These are phyloP conservation scores for Digitonthophagus gazella DNA, from an alignment of 2,888 invertebrate genomes.

Conservation along the genomic window DNA sequence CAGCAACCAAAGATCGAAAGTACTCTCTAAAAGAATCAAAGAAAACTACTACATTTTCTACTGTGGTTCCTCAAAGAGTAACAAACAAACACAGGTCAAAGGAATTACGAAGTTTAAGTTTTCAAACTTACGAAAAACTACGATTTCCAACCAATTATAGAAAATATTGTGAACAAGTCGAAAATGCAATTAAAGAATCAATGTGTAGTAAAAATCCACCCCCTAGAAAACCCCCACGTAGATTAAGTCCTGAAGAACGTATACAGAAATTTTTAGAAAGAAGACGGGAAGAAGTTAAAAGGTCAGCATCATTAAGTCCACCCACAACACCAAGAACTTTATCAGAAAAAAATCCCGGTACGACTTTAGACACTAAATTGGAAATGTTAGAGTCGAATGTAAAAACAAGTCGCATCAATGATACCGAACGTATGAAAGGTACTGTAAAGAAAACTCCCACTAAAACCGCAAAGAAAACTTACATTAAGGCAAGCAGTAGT, in stretches of 20 bases:
- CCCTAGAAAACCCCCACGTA: neutral
- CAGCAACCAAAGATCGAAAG: too few species aligned
- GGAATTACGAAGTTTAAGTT: too few species aligned
- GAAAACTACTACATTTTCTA: too few species aligned
- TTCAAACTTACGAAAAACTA: neutral
- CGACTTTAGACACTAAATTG: too few species aligned
- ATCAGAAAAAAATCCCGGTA: too few species aligned
- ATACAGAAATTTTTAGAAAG: neutral
- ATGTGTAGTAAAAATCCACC: neutral
- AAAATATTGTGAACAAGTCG: neutral
- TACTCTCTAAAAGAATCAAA: too few species aligned
- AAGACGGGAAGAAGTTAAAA: neutral
- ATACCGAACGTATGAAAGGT: too few species aligned
- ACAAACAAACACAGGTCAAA: too few species aligned
- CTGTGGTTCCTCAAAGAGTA: too few species aligned
- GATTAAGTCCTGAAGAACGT: neutral
- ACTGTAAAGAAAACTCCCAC: too few species aligned
- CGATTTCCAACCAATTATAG: neutral
- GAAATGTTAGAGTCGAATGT: too few species aligned
- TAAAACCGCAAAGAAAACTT: neutral
- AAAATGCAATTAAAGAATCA: neutral
- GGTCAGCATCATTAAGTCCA: neutral
- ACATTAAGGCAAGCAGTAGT: neutral
- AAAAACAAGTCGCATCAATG: too few species aligned
- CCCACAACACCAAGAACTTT: neutral